Base-by-base conservation (phyloP, 2,113 vertebrate genomes). In the Amphilophus citrinellus region DNA sequence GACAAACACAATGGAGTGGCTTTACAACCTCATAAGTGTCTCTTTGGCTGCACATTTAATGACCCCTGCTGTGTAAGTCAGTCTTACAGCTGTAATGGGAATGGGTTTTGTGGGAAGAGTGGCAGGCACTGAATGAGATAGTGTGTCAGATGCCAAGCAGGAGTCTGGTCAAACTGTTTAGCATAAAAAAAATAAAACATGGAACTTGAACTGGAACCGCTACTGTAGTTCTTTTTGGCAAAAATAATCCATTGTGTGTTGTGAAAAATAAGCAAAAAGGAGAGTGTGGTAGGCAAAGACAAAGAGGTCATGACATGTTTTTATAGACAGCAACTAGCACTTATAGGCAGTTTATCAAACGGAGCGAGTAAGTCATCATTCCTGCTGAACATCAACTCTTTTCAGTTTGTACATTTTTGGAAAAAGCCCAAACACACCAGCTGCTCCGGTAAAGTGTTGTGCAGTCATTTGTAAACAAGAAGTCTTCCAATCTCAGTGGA, bases 21-120 rank as follows among this genome's bases (percentile, higher is more conserved):
- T 94, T 93, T 90, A 87, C 82, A 89, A 71, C 84, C 91, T 89
- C 85, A 20, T 89, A 91, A 94, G 89, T 83, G 79, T 89, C 92
- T 93, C 61, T 85, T 76, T 90, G 80, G 85, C 90, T 87, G 81
- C 89, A 84, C 85, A 90, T 87, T 85, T 94, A 93, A 93, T 93
- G 88, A 87, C 83, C 89, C 85, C 82, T 85, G 76, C 75, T 90
- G 85, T 87, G 81, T 94, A 94, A 94, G 93, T 82, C 91, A 91
- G 79, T 88, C 79, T 86, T 87, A 79, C 24, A 47, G 58, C 80
- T 80, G 76, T 80, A 68, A 60, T 71, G 80, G 66, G 77, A 89
- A 82, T 86, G 61, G 58, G 82, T 89, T 90, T 50, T 93, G 90
- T 47, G 85, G 88, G 10, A 60, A 84, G 62, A 83, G 75, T 39